Conservation (phyloP, 2,888 invertebrate genomes). For the Lithodes maja region DNA sequence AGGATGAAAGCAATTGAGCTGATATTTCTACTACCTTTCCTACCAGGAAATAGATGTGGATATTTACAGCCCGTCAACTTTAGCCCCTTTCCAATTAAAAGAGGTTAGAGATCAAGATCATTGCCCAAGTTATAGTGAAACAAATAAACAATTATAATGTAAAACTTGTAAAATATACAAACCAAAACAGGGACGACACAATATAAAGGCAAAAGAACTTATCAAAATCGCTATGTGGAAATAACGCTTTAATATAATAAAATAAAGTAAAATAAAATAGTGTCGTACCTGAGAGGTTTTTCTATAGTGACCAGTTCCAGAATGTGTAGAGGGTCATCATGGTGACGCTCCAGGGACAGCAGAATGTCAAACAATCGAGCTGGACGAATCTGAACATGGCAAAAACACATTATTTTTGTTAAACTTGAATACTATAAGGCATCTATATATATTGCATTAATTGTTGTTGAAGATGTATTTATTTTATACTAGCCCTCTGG, state of each 20-base stretch:
- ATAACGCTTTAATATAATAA: not conserved
- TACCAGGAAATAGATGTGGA: no score
- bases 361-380: constrained; percentile 93
- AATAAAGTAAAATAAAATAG: not conserved
- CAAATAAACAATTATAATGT: no score
- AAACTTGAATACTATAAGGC: not conserved
- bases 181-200: no score
- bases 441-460: not conserved
- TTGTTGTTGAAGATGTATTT: not conserved
- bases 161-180: no score
- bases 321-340: constrained; percentile 94
- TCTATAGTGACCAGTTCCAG: constrained; percentile 93
- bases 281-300: constrained; percentile 78
- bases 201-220: no score
- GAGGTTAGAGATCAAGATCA: no score
- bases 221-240: no score
- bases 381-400: constrained; percentile 83
- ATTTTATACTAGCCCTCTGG: not conserved
- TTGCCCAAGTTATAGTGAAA: no score
- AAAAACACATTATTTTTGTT: not conserved
- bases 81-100: no score
- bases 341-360: constrained; percentile 93
- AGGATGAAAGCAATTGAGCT: no score
- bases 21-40: no score
- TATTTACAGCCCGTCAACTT: no score